Conservation (phyloP, 2,888 invertebrate species). For the Hirtodrosophila cameraria region DNA sequence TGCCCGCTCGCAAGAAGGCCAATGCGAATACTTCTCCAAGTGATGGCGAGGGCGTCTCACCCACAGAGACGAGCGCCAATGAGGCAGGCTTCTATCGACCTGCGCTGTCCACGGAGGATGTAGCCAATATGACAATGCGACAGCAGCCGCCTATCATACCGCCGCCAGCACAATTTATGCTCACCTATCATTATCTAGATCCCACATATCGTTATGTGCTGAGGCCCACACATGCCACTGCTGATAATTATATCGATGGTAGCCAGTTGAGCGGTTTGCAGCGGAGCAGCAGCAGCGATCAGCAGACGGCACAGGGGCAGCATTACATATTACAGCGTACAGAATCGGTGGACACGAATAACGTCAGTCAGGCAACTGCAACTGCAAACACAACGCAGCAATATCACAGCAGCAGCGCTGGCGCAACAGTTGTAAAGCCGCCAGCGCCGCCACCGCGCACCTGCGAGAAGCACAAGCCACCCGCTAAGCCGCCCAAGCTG, state of each 20-base stretch:
- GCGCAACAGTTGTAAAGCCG: conserved; percentile 62
- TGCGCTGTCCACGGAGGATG: conserved; percentile 92
- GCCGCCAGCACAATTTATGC: conserved; percentile 85
- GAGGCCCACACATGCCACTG: conserved; percentile 88
- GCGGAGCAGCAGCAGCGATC: conserved; percentile 85
- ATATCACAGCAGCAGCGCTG: conserved; percentile 55
- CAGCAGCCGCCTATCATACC: conserved; percentile 80
- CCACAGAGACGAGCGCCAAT: conserved; percentile 82
- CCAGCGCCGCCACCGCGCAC: conserved; percentile 81
- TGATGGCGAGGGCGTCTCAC: conserved; percentile 85
- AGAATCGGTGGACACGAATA: conserved; percentile 83
- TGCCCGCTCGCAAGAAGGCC: conserved; percentile 93
- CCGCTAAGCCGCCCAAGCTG: conserved; percentile 62
- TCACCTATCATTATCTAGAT: conserved; percentile 89
- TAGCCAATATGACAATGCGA: conserved; percentile 83
- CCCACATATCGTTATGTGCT: conserved; percentile 89
- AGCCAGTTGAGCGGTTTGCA: conserved; percentile 38
- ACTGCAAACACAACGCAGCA: conserved; percentile 41
- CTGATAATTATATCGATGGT: conserved; percentile 88
- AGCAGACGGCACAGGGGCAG: conserved; percentile 69
- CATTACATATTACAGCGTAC: conserved; percentile 88
- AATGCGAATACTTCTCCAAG: conserved; percentile 86
- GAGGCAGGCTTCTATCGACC: conserved; percentile 88
- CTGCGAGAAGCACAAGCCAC: conserved; percentile 82
- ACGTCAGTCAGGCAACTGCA: conserved; percentile 37